phyloP scores from a whole-genome alignment of 2,113 vertebrate genomes.

The Suncus etruscus region DNA sequence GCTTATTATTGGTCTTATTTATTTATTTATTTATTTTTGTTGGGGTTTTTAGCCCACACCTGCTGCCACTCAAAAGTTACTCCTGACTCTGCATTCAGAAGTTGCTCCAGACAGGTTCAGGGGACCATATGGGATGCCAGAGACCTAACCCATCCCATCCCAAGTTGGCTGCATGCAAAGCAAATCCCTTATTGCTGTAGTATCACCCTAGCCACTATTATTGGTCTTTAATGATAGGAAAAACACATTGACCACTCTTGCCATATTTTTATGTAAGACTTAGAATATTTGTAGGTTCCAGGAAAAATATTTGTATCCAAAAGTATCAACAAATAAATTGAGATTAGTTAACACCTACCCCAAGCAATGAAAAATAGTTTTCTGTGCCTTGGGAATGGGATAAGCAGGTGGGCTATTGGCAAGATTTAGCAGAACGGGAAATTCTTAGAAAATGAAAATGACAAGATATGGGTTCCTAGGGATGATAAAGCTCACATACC shows the following conservation, averaged over 20 bases:
- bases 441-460: neutral
- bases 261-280: neutral
- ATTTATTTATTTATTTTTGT: no score
- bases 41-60: no score
- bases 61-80: no score
- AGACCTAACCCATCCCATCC: no score
- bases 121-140: no score
- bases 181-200: no score
- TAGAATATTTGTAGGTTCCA: neutral
- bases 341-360: neutral
- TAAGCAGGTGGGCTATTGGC: no score
- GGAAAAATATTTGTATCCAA: neutral
- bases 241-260: neutral
- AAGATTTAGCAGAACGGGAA: neutral
- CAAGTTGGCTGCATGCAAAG: no score
- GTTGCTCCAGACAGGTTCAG: no score
- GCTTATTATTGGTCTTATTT: neutral
- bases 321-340: neutral
- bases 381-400: neutral
- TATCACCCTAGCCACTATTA: neutral
- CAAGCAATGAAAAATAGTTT: neutral
- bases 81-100: no score
- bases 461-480: neutral
- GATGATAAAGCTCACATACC: neutral
- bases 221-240: neutral